Evolutionary conservation across 2,797 vertebrate genomes (phyloP).

Genomic region (Eospalax fontanierii): DNA sequence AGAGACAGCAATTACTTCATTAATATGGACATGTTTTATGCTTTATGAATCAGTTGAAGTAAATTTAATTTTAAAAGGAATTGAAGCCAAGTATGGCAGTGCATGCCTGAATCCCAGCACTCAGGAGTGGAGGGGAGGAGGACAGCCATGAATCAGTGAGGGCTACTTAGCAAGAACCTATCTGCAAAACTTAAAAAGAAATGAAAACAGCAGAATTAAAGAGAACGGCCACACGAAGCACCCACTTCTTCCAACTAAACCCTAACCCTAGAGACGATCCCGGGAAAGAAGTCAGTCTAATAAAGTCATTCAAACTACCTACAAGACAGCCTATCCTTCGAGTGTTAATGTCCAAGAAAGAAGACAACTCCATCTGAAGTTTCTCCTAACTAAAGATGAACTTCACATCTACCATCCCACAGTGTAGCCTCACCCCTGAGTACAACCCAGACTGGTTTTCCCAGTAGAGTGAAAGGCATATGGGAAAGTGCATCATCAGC

Average conservation of each 20-base stretch:
- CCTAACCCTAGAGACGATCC: not conserved
- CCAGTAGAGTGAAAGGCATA: too few species aligned
- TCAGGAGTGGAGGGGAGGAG: not conserved
- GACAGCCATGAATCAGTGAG: too few species aligned
- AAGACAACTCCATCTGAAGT: not conserved
- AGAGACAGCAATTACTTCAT: not conserved
- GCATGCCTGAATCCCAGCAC: not conserved
- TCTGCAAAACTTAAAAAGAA: not conserved
- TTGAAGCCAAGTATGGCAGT: not conserved
- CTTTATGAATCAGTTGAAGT: not conserved
- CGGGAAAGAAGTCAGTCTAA: not conserved
- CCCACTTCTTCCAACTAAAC: not conserved
- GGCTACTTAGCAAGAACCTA: not conserved
- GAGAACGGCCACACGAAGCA: not conserved
- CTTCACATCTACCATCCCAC: not conserved
- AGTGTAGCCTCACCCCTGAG: not conserved
- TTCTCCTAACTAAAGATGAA: not conserved
- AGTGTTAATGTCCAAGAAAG: not conserved
- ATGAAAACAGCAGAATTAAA: constrained; percentile 23
- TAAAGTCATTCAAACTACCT: constrained; percentile 33
- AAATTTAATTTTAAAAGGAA: not conserved
- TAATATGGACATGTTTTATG: not conserved
- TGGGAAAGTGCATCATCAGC: too few species aligned
- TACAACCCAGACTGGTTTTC: not conserved
- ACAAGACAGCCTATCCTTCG: not conserved